These are phyloP conservation scores for Orius laevigatus DNA, from an alignment of 1,140 invertebrate genomes.

Conservation along the genomic window DNA sequence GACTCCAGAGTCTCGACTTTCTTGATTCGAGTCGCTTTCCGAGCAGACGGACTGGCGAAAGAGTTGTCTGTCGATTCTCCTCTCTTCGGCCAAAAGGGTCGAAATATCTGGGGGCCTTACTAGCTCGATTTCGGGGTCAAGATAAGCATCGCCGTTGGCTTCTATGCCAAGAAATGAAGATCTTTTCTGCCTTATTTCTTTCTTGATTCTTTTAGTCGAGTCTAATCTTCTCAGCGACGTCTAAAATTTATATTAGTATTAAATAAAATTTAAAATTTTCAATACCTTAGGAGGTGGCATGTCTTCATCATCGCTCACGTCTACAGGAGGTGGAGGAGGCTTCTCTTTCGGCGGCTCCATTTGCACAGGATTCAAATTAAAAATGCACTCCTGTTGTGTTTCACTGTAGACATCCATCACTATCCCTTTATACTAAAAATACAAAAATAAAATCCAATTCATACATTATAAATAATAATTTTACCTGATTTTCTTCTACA, in stretches of 20 bases:
- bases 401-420: slow-evolving; percentile 3
- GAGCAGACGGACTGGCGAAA: slow-evolving; percentile 35
- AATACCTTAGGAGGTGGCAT: not conserved
- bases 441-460: too few relatives aligned
- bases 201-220: slow-evolving; percentile 70
- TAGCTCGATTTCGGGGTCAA: slow-evolving; percentile 32
- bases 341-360: slow-evolving; percentile 69
- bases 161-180: slow-evolving; percentile 75
- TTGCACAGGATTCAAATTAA: slow-evolving; percentile 32
- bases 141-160: slow-evolving; percentile 39
- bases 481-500: too few relatives aligned
- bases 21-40: slow-evolving; percentile 33
- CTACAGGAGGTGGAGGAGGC: slow-evolving; percentile 64
- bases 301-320: slow-evolving; percentile 34
- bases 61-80: slow-evolving; percentile 52
- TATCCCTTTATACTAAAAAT: slow-evolving; percentile 1
- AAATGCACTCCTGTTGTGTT: slow-evolving; percentile 11
- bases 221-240: slow-evolving; percentile 48
- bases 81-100: slow-evolving; percentile 57
- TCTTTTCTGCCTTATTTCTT: slow-evolving; percentile 64
- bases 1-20: slow-evolving; percentile 59
- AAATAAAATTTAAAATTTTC: not conserved
- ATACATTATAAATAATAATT: too few relatives aligned
- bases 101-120: slow-evolving; percentile 60
- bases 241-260: slow-evolving; percentile 2